Evolutionary conservation across 2,888 invertebrate species (phyloP), one percentile per base, ranked within the genome.

Genomic region (Stenolophus ochropezus): DNA sequence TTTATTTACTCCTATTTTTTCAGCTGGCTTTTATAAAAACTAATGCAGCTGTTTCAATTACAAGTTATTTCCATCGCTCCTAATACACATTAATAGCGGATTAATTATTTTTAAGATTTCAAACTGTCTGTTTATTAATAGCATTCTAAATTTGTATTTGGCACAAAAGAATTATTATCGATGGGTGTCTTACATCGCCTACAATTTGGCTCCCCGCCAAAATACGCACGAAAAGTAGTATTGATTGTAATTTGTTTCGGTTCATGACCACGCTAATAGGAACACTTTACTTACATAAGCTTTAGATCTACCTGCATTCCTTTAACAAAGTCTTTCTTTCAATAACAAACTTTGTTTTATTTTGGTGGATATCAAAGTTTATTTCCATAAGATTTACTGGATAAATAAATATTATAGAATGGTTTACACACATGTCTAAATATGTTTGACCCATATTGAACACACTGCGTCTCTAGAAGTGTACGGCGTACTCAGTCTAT

Each of bases 121-220:
- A 61, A 61, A 69, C 33, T 58, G 16, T 65, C n/a, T 49, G 49
- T 65, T 49, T 78, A 65, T 78, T 61, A 78, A 16, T 78, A 65
- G 78, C 4, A 6, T 61, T 78, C 65, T 78, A 78, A 65, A 65
- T 78, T 78, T 65, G 78, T 23, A 78, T 49, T 65, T 78, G 78
- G 65, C 78, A 65, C 65, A 78, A 78, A 78, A 77, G 56, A 77
- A 77, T 77, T 77, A 77, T 78, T 78, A 78, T 76, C 65, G 78
- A 65, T 65, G 23, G 51, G 16, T 78, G 65, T 65, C 47, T 65
- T 47, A 42, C 27, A 23, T 27, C 69, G 56, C 80, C 58, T 53
- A 74, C 80, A 53, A 56, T 21, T 56, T 80, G 80, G 73, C n/a
- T 11, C 4, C n/a, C 51, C n/a, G 73, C 73, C 77, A 82, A 73